These are phyloP conservation scores for Thamnophis elegans DNA, from an alignment of 2,797 vertebrate species.

Conservation along the genomic window DNA sequence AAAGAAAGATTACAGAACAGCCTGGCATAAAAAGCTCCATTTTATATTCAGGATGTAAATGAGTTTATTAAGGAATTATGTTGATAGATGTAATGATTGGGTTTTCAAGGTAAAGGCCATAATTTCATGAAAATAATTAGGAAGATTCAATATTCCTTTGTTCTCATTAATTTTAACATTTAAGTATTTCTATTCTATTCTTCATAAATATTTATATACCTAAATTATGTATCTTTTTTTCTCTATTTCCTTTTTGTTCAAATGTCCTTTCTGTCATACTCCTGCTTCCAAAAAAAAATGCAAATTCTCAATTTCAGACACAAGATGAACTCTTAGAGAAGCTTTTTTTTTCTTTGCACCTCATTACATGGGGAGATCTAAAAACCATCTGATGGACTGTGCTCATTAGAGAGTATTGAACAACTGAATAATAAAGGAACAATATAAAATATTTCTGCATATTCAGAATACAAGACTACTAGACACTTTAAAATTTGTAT, in stretches of 20 bases:
- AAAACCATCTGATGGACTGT: neutral
- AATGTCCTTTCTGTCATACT: neutral
- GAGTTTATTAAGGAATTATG: neutral
- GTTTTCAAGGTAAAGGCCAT: neutral
- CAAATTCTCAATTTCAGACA: neutral
- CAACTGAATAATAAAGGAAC: neutral
- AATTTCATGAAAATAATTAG: neutral
- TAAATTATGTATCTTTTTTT: neutral
- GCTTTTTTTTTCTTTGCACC: too few species aligned
- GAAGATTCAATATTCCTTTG: neutral
- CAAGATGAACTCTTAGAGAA: neutral
- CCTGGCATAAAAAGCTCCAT: neutral
- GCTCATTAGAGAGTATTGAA: neutral
- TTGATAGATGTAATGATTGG: fast-evolving
- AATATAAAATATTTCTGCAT: neutral
- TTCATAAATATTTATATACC: neutral
- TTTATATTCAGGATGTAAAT: neutral
- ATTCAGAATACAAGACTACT: neutral
- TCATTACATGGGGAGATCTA: fast-evolving
- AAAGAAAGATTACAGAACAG: fast-evolving
- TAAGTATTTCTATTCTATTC: neutral
- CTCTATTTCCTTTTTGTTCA: neutral
- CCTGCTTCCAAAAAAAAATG: neutral
- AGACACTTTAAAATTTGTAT: neutral
- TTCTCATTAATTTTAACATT: neutral